phyloP scores from a whole-genome alignment of 2,113 vertebrate species.

The Zingel zingel region DNA sequence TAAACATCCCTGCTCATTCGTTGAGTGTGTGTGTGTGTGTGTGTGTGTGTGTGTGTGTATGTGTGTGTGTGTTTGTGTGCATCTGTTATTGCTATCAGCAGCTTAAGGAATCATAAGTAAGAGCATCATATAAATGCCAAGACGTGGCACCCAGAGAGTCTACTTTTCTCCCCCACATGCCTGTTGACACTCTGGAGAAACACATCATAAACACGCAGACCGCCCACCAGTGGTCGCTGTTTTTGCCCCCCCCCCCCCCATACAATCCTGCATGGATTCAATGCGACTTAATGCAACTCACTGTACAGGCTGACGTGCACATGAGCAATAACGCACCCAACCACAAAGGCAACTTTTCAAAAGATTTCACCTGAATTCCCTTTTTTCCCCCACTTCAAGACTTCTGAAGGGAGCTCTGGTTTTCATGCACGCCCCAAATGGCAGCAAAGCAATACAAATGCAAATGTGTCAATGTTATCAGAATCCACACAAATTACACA shows the following conservation, averaged over 20 bases:
- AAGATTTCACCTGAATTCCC: constrained; percentile 2
- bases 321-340: constrained; percentile 33
- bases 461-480: constrained; percentile 22
- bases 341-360: constrained; percentile 42
- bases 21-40: not conserved
- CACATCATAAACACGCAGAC: not conserved
- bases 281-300: constrained; percentile 88
- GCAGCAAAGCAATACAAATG: constrained; percentile 66
- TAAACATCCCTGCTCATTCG: too few relatives aligned
- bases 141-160: not conserved
- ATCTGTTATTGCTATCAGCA: too few relatives aligned
- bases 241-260: constrained; percentile 60
- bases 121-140: not conserved
- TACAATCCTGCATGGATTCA: constrained; percentile 78
- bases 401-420: not conserved
- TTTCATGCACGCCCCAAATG: constrained; percentile 22
- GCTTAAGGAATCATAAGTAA: not conserved
- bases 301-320: constrained; percentile 58
- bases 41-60: not conserved
- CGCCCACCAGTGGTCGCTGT: constrained; percentile 91
- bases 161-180: constrained; percentile 27
- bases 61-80: not conserved
- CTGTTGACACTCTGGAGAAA: constrained; percentile 62
- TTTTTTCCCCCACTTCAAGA: not conserved
- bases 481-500: not conserved